Base-by-base conservation (phyloP, 2,797 vertebrate genomes). In the Salarias fasciatus region DNA sequence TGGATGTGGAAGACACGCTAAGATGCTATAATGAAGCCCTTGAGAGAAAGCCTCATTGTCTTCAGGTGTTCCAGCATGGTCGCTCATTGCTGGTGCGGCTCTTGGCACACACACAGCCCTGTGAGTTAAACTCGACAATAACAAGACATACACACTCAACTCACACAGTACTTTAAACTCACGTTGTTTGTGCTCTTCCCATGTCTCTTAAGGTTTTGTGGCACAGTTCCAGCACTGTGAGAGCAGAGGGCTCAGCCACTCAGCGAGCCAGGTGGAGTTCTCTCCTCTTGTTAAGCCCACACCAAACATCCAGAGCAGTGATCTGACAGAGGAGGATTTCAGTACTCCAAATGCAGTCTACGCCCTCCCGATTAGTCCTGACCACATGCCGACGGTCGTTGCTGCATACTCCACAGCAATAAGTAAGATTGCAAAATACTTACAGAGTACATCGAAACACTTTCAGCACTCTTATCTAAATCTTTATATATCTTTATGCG, bases 1-100 rank as follows among this genome's bases (percentile, higher is more conserved):
- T 99, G 82, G 93, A 97, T 61, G 92, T 97, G 74, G 84, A 90
- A 10, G 93, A 96, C 75, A 94, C 94, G 1, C 82, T 99, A 80
- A 76, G 72, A 53, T 94, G 89, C 84, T 98, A 96, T 76, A 92
- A 86, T 77, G 91, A 96, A 85, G 92, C 91, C 36, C 52, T 97
- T 50, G 84, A 92, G 79, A 94, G 89, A 77, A 91, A 85, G 57
- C 86, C 85, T 3, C 83, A 92, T 56, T 89, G 92, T 49, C 90
- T 93, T 72, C 91, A 92, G 79, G 81, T 92, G 8, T 86, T 95
- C 44, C 93, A 92, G 67, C 95, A 97, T 72, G 96, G 95, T 85
- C 94, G 91, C 65, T 94, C 94, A 50, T 83, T 98, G 13, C 90
- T 97, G 64, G 72, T 77, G 0, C 88, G 94, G 35, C 91, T 97